These are phyloP conservation scores for Mesoligia furuncula DNA, from an alignment of 2,888 invertebrate genomes.

Conservation along the genomic window DNA sequence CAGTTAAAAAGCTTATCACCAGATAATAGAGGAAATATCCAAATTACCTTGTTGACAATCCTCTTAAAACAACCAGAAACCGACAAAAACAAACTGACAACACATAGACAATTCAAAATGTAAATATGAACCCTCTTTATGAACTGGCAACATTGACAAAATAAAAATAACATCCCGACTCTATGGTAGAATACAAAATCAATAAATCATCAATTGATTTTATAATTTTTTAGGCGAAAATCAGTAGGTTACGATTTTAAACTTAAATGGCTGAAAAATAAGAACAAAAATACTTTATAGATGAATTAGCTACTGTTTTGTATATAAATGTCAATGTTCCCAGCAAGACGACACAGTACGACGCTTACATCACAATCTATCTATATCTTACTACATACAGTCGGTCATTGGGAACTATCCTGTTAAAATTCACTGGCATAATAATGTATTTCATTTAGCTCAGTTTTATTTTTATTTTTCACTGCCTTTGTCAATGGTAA, in stretches of 20 bases:
- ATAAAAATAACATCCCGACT: neutral
- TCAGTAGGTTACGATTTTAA: neutral
- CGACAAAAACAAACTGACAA: conserved; percentile 36
- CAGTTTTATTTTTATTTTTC: neutral
- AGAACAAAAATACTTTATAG: neutral
- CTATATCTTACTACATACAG: conserved; percentile 32
- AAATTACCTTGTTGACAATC: conserved; percentile 1
- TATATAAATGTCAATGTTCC: conserved; percentile 36
- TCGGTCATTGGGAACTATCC: neutral
- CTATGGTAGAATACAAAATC: conserved; percentile 3
- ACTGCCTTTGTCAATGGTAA: neutral
- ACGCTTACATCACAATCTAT: conserved; percentile 45
- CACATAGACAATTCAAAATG: conserved; percentile 50
- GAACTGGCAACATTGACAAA: conserved; percentile 49
- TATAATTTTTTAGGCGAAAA: neutral
- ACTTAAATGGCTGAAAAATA: neutral
- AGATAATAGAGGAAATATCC: neutral
- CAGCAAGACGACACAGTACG: conserved; percentile 57
- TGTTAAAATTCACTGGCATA: neutral
- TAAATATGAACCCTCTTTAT: conserved; percentile 54
- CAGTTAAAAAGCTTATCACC: conserved; percentile 15
- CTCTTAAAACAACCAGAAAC: conserved; percentile 11
- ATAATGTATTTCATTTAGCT: neutral
- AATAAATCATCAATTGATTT: neutral
- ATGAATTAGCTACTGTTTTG: neutral